A percentile compares a stretch with the other conserved stretches of the same genome.
Evolutionary conservation across 92 coral and sea anemone genomes (phyloP).

Genomic region (Metridium senile): DNA sequence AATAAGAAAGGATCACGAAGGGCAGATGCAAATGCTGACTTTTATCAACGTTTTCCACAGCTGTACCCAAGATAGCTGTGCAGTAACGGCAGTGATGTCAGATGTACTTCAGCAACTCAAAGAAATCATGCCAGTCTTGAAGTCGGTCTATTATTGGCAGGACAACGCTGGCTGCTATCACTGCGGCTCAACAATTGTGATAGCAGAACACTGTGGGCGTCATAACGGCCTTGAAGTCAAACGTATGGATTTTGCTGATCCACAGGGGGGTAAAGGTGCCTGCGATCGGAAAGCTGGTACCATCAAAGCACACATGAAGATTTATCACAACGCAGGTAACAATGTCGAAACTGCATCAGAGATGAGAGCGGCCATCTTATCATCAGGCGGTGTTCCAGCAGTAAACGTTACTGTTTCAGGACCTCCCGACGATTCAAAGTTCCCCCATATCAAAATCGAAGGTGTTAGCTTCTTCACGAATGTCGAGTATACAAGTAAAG

Average conservation of each 20-base stretch:
- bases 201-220: slow-evolving; percentile 9
- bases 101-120: slow-evolving; percentile 68
- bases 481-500: slow-evolving; percentile 39
- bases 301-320: slow-evolving; percentile 54
- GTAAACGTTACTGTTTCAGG: slow-evolving; percentile 35
- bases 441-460: slow-evolving; percentile 9
- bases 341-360: slow-evolving; percentile 57
- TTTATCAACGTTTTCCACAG: slow-evolving; percentile 58
- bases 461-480: slow-evolving; percentile 53
- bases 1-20: slow-evolving; percentile 29
- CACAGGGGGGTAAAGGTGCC: slow-evolving; percentile 77
- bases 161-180: slow-evolving; percentile 73
- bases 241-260: slow-evolving; percentile 67
- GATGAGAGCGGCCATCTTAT: slow-evolving; percentile 54
- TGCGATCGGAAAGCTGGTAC: slow-evolving; percentile 30
- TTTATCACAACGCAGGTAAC: slow-evolving; percentile 62
- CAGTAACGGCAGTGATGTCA: slow-evolving; percentile 52
- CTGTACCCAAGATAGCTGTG: slow-evolving; percentile 63
- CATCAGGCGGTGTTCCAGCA: slow-evolving; percentile 64
- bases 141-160: slow-evolving; percentile 39
- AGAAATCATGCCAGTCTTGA: slow-evolving; percentile 44
- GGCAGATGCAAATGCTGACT: slow-evolving; percentile 61
- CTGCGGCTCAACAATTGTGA: slow-evolving; percentile 55
- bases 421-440: slow-evolving; percentile 1
- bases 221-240: slow-evolving; percentile 36